Evolutionary conservation across 2,797 vertebrate species (phyloP), one percentile per base, ranked within the genome.

Genomic region (Coracias cyanogaster): DNA sequence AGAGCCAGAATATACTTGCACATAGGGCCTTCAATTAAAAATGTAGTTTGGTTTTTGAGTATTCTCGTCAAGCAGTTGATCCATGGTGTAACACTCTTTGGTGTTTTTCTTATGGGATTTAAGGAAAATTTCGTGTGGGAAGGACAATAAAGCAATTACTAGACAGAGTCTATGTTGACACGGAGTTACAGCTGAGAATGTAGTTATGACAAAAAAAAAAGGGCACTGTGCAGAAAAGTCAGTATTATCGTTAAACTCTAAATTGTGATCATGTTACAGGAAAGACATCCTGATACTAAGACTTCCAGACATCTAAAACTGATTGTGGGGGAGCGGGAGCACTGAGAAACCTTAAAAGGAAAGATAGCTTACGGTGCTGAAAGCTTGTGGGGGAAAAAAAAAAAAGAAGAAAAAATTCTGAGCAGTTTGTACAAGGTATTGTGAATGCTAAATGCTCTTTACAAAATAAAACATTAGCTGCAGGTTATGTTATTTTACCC

Each of bases 1-100:
- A 37, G 57, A 78, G 15, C 31, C 33, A 65, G 66, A 64, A 48
- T 16, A 39, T 33, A 10, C 9, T 39, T 21, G 62, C 67, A 31
- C 72, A 29, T 12, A 31, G 54, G 45, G 26, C 31, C 37, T 48
- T 37, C 46, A 67, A 45, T 72, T 12, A 31, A n/a, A 74, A 61
- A 8, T 4, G 9, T 54, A 57, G 26, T 5, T 43, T 29, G 6
- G 0, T 29, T 64, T 76, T 71, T 48, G 0, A 48, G 60, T 69
- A 28, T 15, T 49, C 43, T 78, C 7, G 26, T 67, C 57, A 67
- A 62, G 41, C 15, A 64, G 7, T 14, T 71, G 37, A 60, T 60
- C 48, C 19, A 2, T 7, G n/a, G 7, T 52, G 4, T 29, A 71
- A 39, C 21, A 37, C 1, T 14, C 19, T 41, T 80, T 43, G 11